Conservation (phyloP, 2,797 vertebrate species). For the Otus scops region DNA sequence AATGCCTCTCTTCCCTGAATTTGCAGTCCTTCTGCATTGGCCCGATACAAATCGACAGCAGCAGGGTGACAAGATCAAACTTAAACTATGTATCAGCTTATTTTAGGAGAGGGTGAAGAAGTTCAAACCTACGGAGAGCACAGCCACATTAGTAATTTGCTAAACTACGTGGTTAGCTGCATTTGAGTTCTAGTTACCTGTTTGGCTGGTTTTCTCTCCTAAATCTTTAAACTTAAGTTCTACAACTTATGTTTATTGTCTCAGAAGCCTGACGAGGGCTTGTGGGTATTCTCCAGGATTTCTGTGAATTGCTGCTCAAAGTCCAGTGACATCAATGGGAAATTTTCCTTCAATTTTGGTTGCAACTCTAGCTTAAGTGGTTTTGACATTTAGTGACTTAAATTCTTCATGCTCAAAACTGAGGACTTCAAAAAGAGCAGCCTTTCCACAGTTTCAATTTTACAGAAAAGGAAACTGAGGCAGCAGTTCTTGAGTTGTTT, state of each 20-base stretch:
- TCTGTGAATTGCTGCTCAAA: not conserved
- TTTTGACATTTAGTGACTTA: not conserved
- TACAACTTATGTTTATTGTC: not conserved
- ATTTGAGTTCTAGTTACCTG: not conserved
- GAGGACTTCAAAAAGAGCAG: not conserved
- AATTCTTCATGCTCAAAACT: not conserved
- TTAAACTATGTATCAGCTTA: not conserved
- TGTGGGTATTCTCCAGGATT: not conserved
- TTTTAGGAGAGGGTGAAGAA: not conserved
- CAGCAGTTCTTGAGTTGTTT: not conserved
- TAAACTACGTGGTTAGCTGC: not conserved
- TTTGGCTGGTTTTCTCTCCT: not conserved
- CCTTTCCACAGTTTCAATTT: not conserved
- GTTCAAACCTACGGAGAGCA: not conserved
- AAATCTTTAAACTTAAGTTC: not conserved
- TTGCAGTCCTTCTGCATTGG: not conserved
- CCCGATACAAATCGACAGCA: not conserved
- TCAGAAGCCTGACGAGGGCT: not conserved
- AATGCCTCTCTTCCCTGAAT: not conserved
- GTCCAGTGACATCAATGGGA: not conserved
- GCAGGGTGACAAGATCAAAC: not conserved
- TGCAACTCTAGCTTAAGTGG: not conserved
- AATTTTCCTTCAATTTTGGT: not conserved
- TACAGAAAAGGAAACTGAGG: slow-evolving; percentile 7
- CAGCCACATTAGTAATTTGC: not conserved